A percentile compares a stretch with the other conserved stretches of the same genome.
Evolutionary conservation across 2,888 invertebrate genomes (phyloP).

Genomic region (Suillia variegata): DNA sequence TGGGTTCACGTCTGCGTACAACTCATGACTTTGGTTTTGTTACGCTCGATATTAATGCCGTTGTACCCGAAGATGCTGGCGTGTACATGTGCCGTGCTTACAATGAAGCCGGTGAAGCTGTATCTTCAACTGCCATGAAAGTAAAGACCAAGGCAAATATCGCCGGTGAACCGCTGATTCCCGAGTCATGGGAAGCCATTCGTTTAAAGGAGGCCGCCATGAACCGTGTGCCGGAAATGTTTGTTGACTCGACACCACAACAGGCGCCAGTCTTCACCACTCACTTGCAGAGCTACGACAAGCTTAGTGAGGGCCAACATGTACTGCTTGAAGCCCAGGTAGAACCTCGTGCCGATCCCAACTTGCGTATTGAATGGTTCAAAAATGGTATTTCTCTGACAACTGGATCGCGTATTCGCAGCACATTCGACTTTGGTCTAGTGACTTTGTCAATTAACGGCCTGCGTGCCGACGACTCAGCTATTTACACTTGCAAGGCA

Average conservation of each 20-base stretch:
- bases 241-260: conserved; percentile 81
- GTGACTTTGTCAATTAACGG: conserved; percentile 91
- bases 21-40: conserved; percentile 94
- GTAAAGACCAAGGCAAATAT: conserved; percentile 84
- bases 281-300: conserved; percentile 83
- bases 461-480: conserved; percentile 87
- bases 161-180: conserved; percentile 82
- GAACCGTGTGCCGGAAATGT: conserved; percentile 88
- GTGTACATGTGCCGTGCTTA: conserved; percentile 93
- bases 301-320: conserved; percentile 83
- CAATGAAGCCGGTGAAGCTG: conserved; percentile 92
- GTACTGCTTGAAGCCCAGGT: conserved; percentile 88
- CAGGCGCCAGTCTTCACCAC: conserved; percentile 96
- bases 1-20: conserved; percentile 90
- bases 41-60: conserved; percentile 87
- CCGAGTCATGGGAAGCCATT: conserved; percentile 91
- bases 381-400: conserved; percentile 87
- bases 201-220: conserved; percentile 89
- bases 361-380: conserved; percentile 88
- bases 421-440: conserved; percentile 95
- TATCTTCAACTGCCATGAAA: conserved; percentile 88
- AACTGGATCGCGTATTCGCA: conserved; percentile 87
- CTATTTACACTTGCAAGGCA: conserved; percentile 94
- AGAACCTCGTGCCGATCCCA: conserved; percentile 87
- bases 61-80: conserved; percentile 87